Evolutionary conservation across 2,797 vertebrate species (phyloP).

Genomic region (Hypotaenidia okinawae): DNA sequence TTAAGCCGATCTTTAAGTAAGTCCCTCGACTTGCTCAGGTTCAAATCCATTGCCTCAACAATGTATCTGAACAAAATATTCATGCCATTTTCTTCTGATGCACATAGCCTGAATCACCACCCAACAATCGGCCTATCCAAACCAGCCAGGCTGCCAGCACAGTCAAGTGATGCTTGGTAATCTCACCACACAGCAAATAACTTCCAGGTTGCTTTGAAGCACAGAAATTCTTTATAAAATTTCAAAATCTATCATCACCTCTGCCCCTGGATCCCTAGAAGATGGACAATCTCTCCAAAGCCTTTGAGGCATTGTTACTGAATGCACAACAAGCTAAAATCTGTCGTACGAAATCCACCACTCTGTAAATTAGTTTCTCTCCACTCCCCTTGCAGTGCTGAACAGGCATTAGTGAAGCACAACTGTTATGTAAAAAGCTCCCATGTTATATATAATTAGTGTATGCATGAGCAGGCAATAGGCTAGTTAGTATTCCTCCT

Average conservation of each 20-base stretch:
- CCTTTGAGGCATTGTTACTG: not conserved
- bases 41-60: not conserved
- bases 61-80: not conserved
- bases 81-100: not conserved
- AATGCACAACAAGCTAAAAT: not conserved
- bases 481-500: not conserved
- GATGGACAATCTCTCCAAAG: not conserved
- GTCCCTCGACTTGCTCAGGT: not conserved
- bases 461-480: not conserved
- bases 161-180: rapidly evolving
- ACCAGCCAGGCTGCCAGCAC: not conserved
- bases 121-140: rapidly evolving
- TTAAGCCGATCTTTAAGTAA: not conserved
- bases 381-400: not conserved
- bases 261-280: not conserved
- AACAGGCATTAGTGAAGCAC: not conserved
- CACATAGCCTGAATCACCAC: not conserved
- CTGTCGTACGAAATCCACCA: not conserved
- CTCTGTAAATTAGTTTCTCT: not conserved
- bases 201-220: not conserved
- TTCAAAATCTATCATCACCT: not conserved
- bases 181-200: not conserved
- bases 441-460: not conserved
- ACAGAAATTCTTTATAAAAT: not conserved
- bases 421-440: not conserved